phyloP scores from a whole-genome alignment of 2,797 vertebrate species.

The Margarornis squamiger region DNA sequence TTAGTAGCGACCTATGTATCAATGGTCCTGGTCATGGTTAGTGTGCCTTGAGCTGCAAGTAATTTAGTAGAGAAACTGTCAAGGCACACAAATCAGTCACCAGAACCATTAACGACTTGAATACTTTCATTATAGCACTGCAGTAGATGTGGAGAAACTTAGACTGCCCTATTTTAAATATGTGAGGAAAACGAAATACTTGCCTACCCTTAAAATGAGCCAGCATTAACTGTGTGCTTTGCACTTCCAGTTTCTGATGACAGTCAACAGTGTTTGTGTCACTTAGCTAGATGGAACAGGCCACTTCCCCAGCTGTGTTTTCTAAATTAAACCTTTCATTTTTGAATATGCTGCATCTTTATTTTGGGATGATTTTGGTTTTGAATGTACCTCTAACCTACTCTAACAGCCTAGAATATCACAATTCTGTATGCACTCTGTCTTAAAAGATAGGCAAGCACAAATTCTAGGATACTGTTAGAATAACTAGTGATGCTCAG shows the following conservation, averaged over 20 bases:
- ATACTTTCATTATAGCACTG: background rate
- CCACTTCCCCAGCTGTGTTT: background rate
- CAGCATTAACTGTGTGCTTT: background rate
- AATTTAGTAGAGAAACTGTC: background rate
- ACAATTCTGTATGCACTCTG: background rate
- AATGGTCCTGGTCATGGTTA: accelerated
- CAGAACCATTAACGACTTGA: background rate
- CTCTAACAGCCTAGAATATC: background rate
- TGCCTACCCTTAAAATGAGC: background rate
- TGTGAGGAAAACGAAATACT: background rate
- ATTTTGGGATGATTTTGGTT: background rate
- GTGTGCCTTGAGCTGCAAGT: background rate
- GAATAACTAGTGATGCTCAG: background rate
- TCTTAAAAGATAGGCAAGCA: background rate
- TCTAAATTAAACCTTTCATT: background rate
- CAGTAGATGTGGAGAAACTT: background rate
- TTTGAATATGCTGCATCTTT: background rate
- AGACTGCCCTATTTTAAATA: background rate
- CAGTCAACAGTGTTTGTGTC: background rate
- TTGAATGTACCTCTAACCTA: background rate
- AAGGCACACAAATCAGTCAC: background rate
- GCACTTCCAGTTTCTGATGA: background rate
- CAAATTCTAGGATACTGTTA: background rate
- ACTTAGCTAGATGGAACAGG: background rate
- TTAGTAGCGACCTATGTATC: background rate